Evolutionary conservation across 2,888 invertebrate genomes (phyloP).

Genomic region (Leucophenga maculata): DNA sequence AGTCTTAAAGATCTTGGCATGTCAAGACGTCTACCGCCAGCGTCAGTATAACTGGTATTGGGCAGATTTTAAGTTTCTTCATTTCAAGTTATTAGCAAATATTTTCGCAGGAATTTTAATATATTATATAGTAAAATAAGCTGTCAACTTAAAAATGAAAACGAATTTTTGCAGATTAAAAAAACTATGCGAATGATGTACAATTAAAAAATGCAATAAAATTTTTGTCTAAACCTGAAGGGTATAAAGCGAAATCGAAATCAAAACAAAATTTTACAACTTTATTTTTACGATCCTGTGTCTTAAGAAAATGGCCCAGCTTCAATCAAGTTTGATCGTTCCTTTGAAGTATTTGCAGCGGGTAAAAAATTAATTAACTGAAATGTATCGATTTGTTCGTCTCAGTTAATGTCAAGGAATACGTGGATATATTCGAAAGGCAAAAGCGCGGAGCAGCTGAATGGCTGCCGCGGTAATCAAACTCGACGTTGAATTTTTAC

Average conservation of each 20-base stretch:
- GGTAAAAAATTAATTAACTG: conserved; percentile 66
- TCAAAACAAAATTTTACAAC: conserved; percentile 60
- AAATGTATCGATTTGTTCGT: conserved; percentile 57
- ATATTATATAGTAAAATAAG: conserved; percentile 63
- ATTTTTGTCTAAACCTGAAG: background rate
- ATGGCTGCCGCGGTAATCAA: background rate
- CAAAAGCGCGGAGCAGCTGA: background rate
- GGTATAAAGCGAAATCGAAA: conserved; percentile 27
- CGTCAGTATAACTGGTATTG: no score
- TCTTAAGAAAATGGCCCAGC: background rate
- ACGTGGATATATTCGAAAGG: background rate
- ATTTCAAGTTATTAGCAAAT: background rate
- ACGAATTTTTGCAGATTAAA: background rate
- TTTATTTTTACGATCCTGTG: conserved; percentile 56
- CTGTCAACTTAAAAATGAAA: conserved; percentile 51
- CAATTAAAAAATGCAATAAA: background rate
- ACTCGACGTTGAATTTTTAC: conserved; percentile 10
- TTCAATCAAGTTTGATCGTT: background rate
- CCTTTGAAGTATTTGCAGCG: conserved; percentile 37
- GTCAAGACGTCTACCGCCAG: no score
- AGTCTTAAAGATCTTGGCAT: no score
- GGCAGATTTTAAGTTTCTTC: background rate
- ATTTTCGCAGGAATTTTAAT: conserved; percentile 65
- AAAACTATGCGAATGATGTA: no score
- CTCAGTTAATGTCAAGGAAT: background rate